A percentile compares a stretch with the other conserved stretches of the same genome.
These are phyloP conservation scores for Oligia fasciuncula DNA, from an alignment of 2,888 invertebrate genomes.

Conservation along the genomic window DNA sequence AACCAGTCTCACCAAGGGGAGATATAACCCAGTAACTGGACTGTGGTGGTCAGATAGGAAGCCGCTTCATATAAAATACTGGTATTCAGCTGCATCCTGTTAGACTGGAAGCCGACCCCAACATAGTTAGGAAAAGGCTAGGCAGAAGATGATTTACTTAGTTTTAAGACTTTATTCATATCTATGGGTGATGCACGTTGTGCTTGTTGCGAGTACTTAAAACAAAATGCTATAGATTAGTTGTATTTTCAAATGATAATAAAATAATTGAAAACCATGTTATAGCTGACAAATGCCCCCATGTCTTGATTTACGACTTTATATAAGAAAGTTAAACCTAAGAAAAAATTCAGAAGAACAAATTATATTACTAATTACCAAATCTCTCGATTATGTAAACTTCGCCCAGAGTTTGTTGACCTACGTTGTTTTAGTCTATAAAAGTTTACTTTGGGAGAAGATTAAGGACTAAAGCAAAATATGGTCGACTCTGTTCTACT, in stretches of 20 bases:
- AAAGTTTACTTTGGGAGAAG: conserved; percentile 52
- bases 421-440: conserved; percentile 42
- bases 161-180: neutral
- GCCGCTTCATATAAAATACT: too few species aligned
- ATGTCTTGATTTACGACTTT: neutral
- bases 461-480: conserved; percentile 59
- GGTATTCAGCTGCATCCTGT: too few species aligned
- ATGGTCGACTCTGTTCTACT: conserved; percentile 53
- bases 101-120: too few species aligned
- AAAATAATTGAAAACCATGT: neutral
- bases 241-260: neutral
- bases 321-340: neutral
- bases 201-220: neutral
- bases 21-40: too few species aligned
- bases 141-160: too few species aligned
- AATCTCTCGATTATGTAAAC: conserved; percentile 40
- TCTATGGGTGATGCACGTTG: neutral
- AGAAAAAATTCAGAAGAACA: neutral
- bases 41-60: too few species aligned
- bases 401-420: conserved; percentile 42
- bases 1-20: too few species aligned
- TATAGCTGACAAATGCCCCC: neutral
- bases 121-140: too few species aligned
- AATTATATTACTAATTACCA: conserved; percentile 23
- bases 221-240: neutral